A percentile compares a stretch with the other conserved stretches of the same genome.
Evolutionary conservation across 2,113 vertebrate genomes (phyloP).

Genomic region (Bos taurus): DNA sequence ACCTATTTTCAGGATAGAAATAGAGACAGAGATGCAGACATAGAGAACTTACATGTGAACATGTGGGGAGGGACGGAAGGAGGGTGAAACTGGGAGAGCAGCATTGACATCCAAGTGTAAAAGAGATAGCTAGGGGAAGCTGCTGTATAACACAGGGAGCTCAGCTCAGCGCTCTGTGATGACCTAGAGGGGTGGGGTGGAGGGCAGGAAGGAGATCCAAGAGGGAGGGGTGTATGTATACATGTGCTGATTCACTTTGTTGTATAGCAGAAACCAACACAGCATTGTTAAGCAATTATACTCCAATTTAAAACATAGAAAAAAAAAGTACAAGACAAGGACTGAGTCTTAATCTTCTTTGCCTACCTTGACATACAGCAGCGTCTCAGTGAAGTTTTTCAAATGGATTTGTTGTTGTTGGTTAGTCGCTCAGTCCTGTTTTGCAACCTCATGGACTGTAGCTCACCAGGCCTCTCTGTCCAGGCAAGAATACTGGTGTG

Average conservation of each 20-base stretch:
- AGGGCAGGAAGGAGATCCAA: neutral
- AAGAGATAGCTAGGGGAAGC: neutral
- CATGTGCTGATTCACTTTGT: neutral
- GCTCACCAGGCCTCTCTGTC: neutral
- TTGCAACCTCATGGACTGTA: neutral
- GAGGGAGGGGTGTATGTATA: neutral
- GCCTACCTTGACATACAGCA: neutral
- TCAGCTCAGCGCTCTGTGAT: neutral
- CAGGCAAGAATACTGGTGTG: neutral
- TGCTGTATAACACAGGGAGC: neutral
- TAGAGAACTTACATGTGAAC: neutral
- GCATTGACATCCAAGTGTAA: neutral
- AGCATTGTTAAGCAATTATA: neutral
- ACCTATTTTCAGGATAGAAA: neutral
- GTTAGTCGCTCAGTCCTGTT: neutral
- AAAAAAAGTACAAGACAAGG: neutral
- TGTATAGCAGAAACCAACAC: neutral
- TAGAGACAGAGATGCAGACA: neutral
- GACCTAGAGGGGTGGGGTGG: neutral
- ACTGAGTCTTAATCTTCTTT: constrained; percentile 16
- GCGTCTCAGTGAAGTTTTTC: neutral
- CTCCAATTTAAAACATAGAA: neutral
- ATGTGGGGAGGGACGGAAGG: neutral
- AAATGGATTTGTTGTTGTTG: neutral
- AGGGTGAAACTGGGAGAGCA: neutral